Conservation (phyloP, 2,797 vertebrate species). For the Champsocephalus gunnari region DNA sequence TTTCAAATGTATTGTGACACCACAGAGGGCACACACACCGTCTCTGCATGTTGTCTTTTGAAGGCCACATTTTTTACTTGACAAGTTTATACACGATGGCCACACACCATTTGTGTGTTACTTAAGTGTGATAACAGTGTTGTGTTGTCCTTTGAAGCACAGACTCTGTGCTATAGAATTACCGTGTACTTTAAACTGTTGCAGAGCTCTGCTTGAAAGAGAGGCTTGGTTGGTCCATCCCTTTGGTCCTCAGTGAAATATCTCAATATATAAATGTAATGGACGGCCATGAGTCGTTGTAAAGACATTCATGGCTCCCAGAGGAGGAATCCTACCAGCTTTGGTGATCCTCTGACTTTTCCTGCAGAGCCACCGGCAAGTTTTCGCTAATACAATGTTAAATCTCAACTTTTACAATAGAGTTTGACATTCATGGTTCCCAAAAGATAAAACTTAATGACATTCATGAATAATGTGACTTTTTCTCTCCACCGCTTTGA, state of each 20-base stretch:
- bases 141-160: slow-evolving; percentile 8
- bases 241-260: neutral
- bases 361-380: neutral
- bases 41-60: slow-evolving; percentile 48
- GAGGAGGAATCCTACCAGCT: neutral
- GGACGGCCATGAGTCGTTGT: neutral
- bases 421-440: neutral
- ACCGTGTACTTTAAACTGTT: neutral
- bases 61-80: slow-evolving; percentile 44
- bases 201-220: neutral
- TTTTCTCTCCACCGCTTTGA: neutral
- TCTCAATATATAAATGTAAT: neutral
- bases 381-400: neutral
- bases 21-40: slow-evolving; percentile 2
- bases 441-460: neutral
- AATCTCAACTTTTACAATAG: neutral
- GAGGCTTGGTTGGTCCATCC: neutral
- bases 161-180: slow-evolving; percentile 8
- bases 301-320: neutral
- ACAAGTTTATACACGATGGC: slow-evolving; percentile 37
- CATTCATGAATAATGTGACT: no score
- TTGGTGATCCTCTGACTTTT: neutral
- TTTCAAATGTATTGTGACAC: slow-evolving; percentile 21
- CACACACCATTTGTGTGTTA: slow-evolving; percentile 40
- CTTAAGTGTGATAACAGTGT: slow-evolving; percentile 50